Conservation (phyloP, 2,888 invertebrate genomes). For the Tiphia femorata region DNA sequence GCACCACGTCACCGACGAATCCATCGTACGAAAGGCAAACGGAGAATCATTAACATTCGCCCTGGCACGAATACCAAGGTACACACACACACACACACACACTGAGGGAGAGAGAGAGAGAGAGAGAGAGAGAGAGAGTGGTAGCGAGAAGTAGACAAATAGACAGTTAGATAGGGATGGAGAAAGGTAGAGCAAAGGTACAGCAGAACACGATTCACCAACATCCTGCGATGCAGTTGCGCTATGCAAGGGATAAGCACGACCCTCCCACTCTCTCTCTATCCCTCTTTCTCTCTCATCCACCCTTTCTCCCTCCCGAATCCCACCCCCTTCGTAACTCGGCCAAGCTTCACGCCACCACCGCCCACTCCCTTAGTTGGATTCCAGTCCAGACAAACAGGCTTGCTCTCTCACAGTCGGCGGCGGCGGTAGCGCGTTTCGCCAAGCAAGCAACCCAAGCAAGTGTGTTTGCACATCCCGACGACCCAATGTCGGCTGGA, state of each 20-base stretch:
- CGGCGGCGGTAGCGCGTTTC: too few relatives aligned
- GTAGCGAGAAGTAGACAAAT: not conserved
- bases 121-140: not conserved
- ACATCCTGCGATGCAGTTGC: conserved; percentile 11
- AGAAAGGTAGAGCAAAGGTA: too few relatives aligned
- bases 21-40: conserved; percentile 11
- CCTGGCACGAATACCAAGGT: conserved; percentile 6
- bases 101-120: not conserved
- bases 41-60: conserved; percentile 25
- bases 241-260: conserved; percentile 22
- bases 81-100: too few relatives aligned
- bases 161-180: not conserved
- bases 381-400: conserved; percentile 56
- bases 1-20: too few relatives aligned
- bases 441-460: conserved; percentile 27
- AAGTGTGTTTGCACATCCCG: conserved; percentile 39
- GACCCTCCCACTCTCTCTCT: conserved; percentile 1
- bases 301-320: too few relatives aligned
- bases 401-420: conserved; percentile 48
- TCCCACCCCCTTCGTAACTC: not conserved
- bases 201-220: conserved; percentile 8
- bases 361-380: conserved; percentile 38
- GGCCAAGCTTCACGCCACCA: not conserved
- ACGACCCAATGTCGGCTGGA: conserved; percentile 31
- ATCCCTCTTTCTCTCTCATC: not conserved